Evolutionary conservation across 2,888 invertebrate species (phyloP), one percentile per base, ranked within the genome.

Genomic region (Diarsia mendica): DNA sequence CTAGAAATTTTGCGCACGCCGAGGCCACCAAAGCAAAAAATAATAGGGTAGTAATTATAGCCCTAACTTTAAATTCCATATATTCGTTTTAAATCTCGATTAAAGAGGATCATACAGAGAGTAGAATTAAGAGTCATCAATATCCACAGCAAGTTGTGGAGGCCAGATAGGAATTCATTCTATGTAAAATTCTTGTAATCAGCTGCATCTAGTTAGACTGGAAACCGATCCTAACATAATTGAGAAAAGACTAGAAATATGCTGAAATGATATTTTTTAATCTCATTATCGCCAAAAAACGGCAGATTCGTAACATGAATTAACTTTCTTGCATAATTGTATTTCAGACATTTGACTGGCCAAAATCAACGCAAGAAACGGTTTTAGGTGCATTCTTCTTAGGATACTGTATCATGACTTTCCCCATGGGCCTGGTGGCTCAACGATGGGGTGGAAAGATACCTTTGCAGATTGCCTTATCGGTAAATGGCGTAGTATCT

Each of bases 391-490:
- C 97, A 0, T 97, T 97, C 82, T 97, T 97, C 89, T 90, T 96
- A 83, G 97, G 97, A 1, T 97, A 97, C 85, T 91, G 93, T n/a
- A 84, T 95, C 28, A 96, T 96, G 86, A 96, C 96, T 88, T 91
- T 97, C 20, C 96, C 97, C 0, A 95, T 97, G 48, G 97, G 97
- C 0, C 89, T 97, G 75, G 90, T 98, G 49, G 97, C 97, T 0
- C 97, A 97, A 85, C 92, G 94, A 1, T 97, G 97, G 92, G 98
- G 98, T 1, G 97, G 97, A 0, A 97, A 97, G 84, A 91, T 96
- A 51, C 93, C 97, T 0, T 86, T 96, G 15, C 94, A 95, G 46
- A 79, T 94, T 0, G 95, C 96, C 0, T 89, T 97, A 67, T 84
- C 91, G 10, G 73, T 90, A 9, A 94, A 92, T 70, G 93, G 90